Percentiles rank a stretch among this genome's conserved stretches.
Conservation (phyloP, 2,113 vertebrate species). For the Thryonomys swinderianus region DNA sequence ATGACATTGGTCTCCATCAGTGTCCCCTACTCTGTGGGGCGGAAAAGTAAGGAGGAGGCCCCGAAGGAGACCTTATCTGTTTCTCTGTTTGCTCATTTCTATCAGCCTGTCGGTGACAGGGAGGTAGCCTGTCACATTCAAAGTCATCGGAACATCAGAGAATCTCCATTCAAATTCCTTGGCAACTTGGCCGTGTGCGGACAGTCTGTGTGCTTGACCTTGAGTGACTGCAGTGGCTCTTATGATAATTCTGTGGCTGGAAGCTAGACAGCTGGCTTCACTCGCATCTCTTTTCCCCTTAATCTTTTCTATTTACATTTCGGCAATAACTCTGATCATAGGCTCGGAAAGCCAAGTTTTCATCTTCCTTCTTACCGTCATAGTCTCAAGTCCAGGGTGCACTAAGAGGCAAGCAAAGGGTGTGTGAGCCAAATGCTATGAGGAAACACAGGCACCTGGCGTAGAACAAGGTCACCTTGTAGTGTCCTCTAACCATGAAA, state of each 20-base stretch:
- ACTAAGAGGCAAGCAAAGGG: conserved; percentile 28
- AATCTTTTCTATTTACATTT: conserved; percentile 77
- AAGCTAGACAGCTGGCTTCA: conserved; percentile 86
- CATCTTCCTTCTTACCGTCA: background rate
- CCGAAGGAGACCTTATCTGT: background rate
- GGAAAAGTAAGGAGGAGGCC: background rate
- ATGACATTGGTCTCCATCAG: background rate
- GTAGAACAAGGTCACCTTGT: background rate
- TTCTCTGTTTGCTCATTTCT: background rate
- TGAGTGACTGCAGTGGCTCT: conserved; percentile 71
- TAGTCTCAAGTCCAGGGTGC: conserved; percentile 43
- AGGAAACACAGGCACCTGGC: background rate
- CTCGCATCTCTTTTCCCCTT: conserved; percentile 73
- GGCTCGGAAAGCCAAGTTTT: conserved; percentile 45
- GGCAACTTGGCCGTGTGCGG: conserved; percentile 60
- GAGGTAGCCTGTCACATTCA: conserved; percentile 21
- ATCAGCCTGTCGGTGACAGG: background rate
- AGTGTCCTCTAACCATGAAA: background rate
- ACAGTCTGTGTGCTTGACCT: conserved; percentile 82
- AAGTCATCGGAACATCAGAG: conserved; percentile 81
- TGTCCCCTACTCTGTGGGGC: background rate
- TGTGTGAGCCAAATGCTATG: conserved; percentile 37
- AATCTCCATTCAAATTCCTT: conserved; percentile 70
- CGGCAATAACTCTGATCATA: conserved; percentile 68
- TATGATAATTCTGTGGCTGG: conserved; percentile 80